A percentile compares a stretch with the other conserved stretches of the same genome.
Conservation (phyloP, 2,888 invertebrate species). For the Ochropleura plecta region DNA sequence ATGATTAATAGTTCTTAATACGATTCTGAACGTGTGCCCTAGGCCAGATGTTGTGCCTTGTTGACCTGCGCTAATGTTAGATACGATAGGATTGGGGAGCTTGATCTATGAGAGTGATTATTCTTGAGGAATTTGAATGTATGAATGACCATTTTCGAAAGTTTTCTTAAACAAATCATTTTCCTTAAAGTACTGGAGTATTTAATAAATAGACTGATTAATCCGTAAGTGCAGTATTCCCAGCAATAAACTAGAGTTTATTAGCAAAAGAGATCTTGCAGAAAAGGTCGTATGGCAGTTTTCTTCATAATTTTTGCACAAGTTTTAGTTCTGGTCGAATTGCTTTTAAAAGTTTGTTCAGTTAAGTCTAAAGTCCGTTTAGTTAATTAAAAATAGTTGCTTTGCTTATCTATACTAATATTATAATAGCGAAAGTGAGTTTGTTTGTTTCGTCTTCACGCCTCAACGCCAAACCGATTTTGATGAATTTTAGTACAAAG, state of each 20-base stretch:
- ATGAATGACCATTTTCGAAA: background rate
- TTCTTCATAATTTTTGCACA: background rate
- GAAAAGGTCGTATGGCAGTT: background rate
- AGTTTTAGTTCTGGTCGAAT: background rate
- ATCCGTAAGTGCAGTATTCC: background rate
- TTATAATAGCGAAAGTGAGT: too few species aligned
- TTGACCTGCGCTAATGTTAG: constrained; percentile 2
- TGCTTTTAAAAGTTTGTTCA: background rate
- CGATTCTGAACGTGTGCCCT: constrained; percentile 41
- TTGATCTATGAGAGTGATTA: background rate
- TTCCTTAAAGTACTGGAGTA: background rate
- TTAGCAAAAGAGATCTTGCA: background rate
- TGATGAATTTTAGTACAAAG: too few species aligned
- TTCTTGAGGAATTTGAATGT: background rate
- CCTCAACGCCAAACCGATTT: too few species aligned
- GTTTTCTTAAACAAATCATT: background rate
- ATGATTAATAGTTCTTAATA: constrained; percentile 63
- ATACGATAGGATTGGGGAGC: background rate
- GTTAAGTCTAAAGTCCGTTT: background rate
- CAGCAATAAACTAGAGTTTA: background rate
- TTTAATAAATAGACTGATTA: background rate
- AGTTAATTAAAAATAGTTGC: background rate
- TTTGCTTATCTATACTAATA: background rate
- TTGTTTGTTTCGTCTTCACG: too few species aligned
- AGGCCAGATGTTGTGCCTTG: constrained; percentile 34